Conservation (phyloP, 2,888 invertebrate species). For the Stenodema calcarata region DNA sequence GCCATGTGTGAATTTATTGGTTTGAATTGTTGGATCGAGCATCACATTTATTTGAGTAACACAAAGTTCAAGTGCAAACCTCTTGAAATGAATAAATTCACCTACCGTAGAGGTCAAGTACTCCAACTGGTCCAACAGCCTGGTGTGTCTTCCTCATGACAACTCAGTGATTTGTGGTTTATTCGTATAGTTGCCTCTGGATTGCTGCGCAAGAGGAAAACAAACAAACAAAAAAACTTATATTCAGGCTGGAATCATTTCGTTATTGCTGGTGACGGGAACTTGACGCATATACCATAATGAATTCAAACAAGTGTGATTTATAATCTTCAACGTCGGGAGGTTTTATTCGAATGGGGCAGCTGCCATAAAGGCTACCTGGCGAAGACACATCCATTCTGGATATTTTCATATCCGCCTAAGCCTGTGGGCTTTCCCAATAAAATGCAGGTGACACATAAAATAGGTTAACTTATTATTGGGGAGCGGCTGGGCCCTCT, state of each 20-base stretch:
- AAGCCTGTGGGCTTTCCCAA: slow-evolving; percentile 25
- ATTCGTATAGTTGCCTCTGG: not conserved
- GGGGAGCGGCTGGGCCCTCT: slow-evolving; percentile 8
- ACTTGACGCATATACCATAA: not conserved
- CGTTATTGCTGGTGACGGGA: not conserved
- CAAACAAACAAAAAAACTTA: not conserved
- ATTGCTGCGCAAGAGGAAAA: not conserved
- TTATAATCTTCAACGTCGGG: slow-evolving; percentile 34
- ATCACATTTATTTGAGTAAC: too few species aligned
- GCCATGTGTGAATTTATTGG: too few species aligned
- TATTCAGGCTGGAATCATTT: not conserved
- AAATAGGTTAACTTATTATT: slow-evolving; percentile 46
- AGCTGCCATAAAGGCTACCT: slow-evolving; percentile 27
- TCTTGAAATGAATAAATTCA: too few species aligned
- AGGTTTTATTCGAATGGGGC: not conserved
- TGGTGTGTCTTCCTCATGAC: not conserved
- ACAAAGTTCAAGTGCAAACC: too few species aligned
- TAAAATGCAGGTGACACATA: slow-evolving; percentile 51
- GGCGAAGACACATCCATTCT: slow-evolving; percentile 45
- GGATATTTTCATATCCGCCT: slow-evolving; percentile 48
- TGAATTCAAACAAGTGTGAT: slow-evolving; percentile 39
- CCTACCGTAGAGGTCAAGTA: too few species aligned
- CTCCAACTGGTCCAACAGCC: not conserved
- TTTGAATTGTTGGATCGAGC: too few species aligned
- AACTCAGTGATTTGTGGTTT: not conserved